These are phyloP conservation scores for Larimichthys polyactis DNA, from an alignment of 2,113 vertebrate genomes.

Conservation along the genomic window DNA sequence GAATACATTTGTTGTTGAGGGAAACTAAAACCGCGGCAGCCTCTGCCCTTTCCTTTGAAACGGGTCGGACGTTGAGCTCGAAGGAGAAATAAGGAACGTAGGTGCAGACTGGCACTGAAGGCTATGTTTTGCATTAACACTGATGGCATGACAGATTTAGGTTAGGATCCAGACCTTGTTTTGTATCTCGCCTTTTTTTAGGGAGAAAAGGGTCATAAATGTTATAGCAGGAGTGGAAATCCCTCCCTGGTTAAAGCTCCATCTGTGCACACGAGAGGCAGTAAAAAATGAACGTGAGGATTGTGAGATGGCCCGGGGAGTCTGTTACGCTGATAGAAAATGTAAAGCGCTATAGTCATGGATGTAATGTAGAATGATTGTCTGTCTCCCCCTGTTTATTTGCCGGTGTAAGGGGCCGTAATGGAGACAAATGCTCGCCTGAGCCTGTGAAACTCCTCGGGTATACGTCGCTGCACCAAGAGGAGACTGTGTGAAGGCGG, in stretches of 20 bases:
- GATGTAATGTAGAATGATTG: constrained; percentile 82
- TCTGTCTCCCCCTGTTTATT: constrained; percentile 81
- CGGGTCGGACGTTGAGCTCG: constrained; percentile 15
- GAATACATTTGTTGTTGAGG: constrained; percentile 28
- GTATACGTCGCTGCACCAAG: constrained; percentile 18
- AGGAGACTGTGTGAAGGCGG: constrained; percentile 50
- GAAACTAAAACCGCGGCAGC: constrained; percentile 1
- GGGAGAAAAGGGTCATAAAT: constrained; percentile 61
- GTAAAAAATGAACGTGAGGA: constrained; percentile 71
- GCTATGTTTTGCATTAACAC: constrained; percentile 28
- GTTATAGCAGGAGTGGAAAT: constrained; percentile 59
- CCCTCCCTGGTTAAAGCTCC: constrained; percentile 65
- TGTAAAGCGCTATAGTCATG: constrained; percentile 80
- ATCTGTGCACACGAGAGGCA: constrained; percentile 64
- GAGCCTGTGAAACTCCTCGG: constrained; percentile 53
- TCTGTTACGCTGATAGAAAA: constrained; percentile 78
- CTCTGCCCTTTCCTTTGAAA: constrained; percentile 34
- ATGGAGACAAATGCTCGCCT: constrained; percentile 81
- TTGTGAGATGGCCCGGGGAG: constrained; percentile 69
- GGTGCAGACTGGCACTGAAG: constrained; percentile 9
- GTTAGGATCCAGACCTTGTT: constrained; percentile 66
- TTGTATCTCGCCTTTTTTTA: constrained; percentile 53
- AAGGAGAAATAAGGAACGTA: not conserved
- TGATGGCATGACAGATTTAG: constrained; percentile 64
- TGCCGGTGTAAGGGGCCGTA: constrained; percentile 69